Conservation (phyloP, 1,140 invertebrate species). For the Zophobas atratus region DNA sequence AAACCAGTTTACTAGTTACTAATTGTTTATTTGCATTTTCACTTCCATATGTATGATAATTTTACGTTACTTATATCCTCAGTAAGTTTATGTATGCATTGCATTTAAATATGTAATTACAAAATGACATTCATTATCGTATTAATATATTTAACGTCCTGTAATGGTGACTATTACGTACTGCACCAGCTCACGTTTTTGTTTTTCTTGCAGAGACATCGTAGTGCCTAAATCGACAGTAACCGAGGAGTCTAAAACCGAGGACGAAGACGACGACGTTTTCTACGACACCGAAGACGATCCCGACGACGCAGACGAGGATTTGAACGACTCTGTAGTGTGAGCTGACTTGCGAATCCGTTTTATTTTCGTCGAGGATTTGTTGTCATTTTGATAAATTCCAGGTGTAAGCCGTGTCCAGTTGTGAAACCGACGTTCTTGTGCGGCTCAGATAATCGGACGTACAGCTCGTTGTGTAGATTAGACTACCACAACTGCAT, state of each 20-base stretch:
- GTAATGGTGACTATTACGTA: no score
- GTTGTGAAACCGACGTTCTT: conserved; percentile 86
- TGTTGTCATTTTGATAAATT: conserved; percentile 54
- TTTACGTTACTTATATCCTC: no score
- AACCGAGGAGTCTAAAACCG: conserved; percentile 66
- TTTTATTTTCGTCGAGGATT: neutral
- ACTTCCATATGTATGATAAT: no score
- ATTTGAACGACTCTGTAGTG: conserved; percentile 69
- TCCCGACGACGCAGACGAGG: conserved; percentile 75
- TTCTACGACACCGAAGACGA: conserved; percentile 82
- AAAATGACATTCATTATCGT: no score
- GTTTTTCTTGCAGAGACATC: conserved; percentile 68
- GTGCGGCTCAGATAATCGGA: conserved; percentile 91
- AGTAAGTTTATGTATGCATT: no score
- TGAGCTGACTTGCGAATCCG: conserved; percentile 61
- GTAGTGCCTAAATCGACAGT: conserved; percentile 78
- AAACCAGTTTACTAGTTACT: no score
- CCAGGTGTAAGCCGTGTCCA: conserved; percentile 85
- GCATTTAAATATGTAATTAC: no score
- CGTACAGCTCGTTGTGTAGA: conserved; percentile 92
- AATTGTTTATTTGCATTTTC: no score
- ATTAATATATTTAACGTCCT: no score
- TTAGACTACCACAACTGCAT: conserved; percentile 95
- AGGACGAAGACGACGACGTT: conserved; percentile 79
- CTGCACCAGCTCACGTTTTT: no score